Percentiles rank a stretch among this genome's conserved stretches.
Evolutionary conservation across 2,888 invertebrate genomes (phyloP).

Genomic region (Ypsolopha scabrella): DNA sequence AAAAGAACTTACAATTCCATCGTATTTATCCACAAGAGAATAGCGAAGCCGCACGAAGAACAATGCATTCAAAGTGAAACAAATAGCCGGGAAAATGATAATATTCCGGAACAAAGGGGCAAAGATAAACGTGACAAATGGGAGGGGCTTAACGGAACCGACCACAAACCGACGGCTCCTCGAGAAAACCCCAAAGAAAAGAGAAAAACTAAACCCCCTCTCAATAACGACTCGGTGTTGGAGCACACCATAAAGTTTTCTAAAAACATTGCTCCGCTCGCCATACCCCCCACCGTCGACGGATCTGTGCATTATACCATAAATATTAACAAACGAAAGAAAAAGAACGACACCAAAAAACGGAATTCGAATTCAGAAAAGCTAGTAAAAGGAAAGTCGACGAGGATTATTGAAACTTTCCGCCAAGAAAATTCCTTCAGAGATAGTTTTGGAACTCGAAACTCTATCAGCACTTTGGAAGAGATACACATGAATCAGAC

Average conservation of each 20-base stretch:
- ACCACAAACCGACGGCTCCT: not conserved
- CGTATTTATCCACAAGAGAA: slow-evolving; percentile 47
- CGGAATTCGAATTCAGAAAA: slow-evolving; percentile 6
- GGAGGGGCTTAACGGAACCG: slow-evolving; percentile 19
- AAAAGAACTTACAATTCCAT: slow-evolving; percentile 38
- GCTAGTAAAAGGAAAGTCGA: slow-evolving; percentile 23
- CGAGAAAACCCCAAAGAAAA: slow-evolving; percentile 14
- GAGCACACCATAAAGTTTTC: slow-evolving; percentile 48
- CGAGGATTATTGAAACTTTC: slow-evolving; percentile 19
- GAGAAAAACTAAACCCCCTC: slow-evolving; percentile 14
- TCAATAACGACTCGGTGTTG: slow-evolving; percentile 28
- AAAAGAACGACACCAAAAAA: slow-evolving; percentile 15
- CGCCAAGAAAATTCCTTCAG: slow-evolving; percentile 22
- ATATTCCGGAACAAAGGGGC: slow-evolving; percentile 2
- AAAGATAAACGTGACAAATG: slow-evolving; percentile 23
- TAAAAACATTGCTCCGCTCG: slow-evolving; percentile 40
- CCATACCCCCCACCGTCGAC: slow-evolving; percentile 42
- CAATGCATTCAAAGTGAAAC: slow-evolving; percentile 11
- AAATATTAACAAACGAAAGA: slow-evolving; percentile 32
- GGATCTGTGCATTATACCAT: slow-evolving; percentile 35
- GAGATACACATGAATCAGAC: slow-evolving; percentile 47
- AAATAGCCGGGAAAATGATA: not conserved
- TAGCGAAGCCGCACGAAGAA: slow-evolving; percentile 11
- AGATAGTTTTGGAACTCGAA: slow-evolving; percentile 26
- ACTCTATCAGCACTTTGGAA: slow-evolving; percentile 40